Conservation (phyloP, 1,140 invertebrate genomes). For the Bathynomus jamesi region DNA sequence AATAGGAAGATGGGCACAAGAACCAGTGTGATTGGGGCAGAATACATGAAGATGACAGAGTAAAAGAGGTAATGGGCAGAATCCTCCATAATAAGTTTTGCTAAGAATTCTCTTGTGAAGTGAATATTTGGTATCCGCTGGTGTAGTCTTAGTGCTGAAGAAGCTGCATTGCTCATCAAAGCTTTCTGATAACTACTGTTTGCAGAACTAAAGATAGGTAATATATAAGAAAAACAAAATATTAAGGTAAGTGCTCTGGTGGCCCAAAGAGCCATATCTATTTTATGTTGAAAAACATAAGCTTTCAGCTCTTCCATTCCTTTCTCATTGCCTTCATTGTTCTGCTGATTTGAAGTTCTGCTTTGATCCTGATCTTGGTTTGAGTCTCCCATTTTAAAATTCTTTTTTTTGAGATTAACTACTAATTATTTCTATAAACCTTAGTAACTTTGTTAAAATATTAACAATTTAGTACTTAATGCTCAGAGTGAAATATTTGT, state of each 20-base stretch:
- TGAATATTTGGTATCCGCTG: conserved; percentile 76
- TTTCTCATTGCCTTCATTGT: no score
- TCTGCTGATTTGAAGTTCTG: no score
- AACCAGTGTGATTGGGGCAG: conserved; percentile 82
- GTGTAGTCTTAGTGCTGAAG: conserved; percentile 84
- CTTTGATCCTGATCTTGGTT: no score
- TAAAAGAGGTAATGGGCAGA: conserved; percentile 94
- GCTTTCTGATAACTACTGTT: conserved; percentile 83
- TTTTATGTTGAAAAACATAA: background rate
- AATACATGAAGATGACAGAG: conserved; percentile 85
- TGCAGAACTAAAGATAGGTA: conserved; percentile 54
- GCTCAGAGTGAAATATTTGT: no score
- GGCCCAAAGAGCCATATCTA: background rate
- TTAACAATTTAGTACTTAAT: no score
- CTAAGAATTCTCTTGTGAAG: conserved; percentile 70
- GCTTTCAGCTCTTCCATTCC: background rate
- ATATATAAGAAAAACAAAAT: background rate
- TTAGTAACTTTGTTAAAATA: no score
- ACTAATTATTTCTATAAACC: no score
- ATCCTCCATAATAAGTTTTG: conserved; percentile 74
- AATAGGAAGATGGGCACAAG: conserved; percentile 80
- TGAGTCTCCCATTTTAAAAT: no score
- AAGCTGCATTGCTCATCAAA: conserved; percentile 81
- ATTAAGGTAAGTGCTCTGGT: background rate
- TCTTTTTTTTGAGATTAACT: no score